A percentile compares a stretch with the other conserved stretches of the same genome.
Conservation (phyloP, 2,113 vertebrate species). For the Galbula dea region DNA sequence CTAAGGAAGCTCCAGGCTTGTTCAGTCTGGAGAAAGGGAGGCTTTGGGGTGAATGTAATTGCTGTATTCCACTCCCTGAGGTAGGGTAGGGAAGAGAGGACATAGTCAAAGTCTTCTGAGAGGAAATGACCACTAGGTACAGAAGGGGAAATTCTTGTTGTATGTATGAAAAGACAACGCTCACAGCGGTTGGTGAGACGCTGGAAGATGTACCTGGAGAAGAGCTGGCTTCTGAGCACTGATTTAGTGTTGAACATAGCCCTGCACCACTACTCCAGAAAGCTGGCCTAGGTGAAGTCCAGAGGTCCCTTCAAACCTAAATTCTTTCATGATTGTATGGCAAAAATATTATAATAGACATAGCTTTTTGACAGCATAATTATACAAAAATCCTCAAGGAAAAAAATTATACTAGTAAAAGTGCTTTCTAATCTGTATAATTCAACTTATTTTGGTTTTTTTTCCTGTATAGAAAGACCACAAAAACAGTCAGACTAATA, state of each 20-base stretch:
- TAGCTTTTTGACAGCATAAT: not conserved
- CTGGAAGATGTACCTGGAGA: not conserved
- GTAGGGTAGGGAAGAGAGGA: accelerated
- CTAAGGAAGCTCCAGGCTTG: not conserved
- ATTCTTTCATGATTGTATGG: not conserved
- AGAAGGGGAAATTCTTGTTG: not conserved
- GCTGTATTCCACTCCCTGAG: not conserved
- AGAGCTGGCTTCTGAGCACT: not conserved
- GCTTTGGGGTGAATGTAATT: not conserved
- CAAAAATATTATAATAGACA: not conserved
- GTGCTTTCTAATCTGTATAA: not conserved
- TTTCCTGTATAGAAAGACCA: not conserved
- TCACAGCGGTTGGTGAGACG: not conserved
- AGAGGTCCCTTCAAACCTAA: not conserved
- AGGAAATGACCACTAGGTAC: not conserved
- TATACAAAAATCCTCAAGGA: not conserved
- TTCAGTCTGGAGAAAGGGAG: not conserved
- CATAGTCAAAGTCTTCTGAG: not conserved
- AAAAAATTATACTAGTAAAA: not conserved
- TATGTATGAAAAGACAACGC: not conserved
- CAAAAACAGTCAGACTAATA: not conserved
- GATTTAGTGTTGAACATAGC: not conserved
- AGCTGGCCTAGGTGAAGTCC: not conserved
- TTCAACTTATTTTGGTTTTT: not conserved
- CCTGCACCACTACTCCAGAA: not conserved